phyloP scores from a whole-genome alignment of 2,113 vertebrate species.

The Vulpes ferrilata region DNA sequence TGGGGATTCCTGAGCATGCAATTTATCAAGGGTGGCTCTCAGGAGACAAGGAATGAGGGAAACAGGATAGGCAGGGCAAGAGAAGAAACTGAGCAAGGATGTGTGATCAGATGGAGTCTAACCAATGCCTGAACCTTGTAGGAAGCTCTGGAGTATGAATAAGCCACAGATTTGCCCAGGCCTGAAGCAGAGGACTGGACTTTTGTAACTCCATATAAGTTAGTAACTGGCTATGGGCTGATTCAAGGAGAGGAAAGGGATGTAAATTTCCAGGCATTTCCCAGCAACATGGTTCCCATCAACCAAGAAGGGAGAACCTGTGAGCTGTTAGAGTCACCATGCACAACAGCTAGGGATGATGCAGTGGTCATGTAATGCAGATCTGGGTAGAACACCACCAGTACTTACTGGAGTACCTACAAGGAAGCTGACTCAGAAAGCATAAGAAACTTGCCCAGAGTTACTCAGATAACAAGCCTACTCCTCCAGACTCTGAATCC shows the following conservation, averaged over 20 bases:
- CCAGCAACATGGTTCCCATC: background rate
- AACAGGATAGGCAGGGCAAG: background rate
- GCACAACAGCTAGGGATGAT: background rate
- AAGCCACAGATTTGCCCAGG: background rate
- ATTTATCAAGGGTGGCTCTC: background rate
- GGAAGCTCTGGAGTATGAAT: background rate
- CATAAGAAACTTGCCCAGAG: background rate
- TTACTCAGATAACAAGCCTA: background rate
- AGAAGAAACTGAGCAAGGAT: background rate
- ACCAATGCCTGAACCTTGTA: background rate
- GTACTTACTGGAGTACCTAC: background rate
- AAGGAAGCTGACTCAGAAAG: background rate
- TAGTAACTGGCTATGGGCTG: background rate
- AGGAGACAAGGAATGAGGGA: background rate
- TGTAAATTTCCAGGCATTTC: background rate
- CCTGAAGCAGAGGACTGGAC: background rate
- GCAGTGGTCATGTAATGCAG: background rate
- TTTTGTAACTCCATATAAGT: background rate
- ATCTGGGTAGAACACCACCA: background rate
- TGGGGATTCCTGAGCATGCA: background rate
- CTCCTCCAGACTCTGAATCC: background rate
- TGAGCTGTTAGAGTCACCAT: too few species aligned
- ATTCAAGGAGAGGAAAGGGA: background rate
- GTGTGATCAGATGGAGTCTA: background rate
- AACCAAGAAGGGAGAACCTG: background rate